Conservation (phyloP, 2,888 invertebrate species). For the Drosophila melanosoma region DNA sequence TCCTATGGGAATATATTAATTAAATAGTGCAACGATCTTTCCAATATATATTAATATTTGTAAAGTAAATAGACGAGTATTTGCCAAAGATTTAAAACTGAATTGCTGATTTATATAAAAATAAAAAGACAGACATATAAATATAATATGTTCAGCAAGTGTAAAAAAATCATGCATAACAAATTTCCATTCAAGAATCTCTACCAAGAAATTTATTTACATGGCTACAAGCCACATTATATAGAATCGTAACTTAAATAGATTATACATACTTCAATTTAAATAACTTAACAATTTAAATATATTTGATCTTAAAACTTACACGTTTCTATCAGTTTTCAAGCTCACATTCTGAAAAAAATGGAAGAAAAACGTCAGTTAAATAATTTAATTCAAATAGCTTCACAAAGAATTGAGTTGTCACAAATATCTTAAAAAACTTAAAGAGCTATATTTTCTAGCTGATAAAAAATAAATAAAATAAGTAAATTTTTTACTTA, state of each 20-base stretch:
- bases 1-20: no score
- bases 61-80: background rate
- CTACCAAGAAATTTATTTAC: background rate
- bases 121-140: rapidly evolving
- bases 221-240: background rate
- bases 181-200: background rate
- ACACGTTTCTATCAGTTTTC: background rate
- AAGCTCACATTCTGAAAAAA: background rate
- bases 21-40: background rate
- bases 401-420: background rate
- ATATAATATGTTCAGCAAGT: no score
- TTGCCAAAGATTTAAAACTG: rapidly evolving
- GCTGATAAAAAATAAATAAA: background rate
- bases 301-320: background rate
- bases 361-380: background rate
- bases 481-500: no score
- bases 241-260: background rate
- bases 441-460: background rate
- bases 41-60: background rate
- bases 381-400: background rate
- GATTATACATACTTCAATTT: rapidly evolving
- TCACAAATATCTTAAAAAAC: background rate
- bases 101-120: background rate
- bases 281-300: background rate
- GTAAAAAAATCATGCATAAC: background rate